A percentile compares a stretch with the other conserved stretches of the same genome.
Conservation (phyloP, 1,140 invertebrate genomes). For the Neuroterus valhalla region DNA sequence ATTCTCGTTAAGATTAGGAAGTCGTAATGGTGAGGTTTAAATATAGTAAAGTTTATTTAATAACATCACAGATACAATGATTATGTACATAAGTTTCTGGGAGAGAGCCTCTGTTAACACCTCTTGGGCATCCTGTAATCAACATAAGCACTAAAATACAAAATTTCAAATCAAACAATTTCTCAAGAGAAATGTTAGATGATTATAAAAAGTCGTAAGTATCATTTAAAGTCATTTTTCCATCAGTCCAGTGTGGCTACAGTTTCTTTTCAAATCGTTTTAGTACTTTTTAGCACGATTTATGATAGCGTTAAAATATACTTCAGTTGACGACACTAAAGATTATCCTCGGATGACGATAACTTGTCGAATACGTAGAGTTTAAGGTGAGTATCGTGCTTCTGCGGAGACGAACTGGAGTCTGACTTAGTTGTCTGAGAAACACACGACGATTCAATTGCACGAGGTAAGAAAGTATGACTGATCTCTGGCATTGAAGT, state of each 20-base stretch:
- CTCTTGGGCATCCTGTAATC: too few relatives aligned
- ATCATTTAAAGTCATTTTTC: too few relatives aligned
- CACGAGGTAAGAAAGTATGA: conserved; percentile 61
- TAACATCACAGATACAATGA: conserved; percentile 72
- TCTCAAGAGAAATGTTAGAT: too few relatives aligned
- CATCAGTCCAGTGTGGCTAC: too few relatives aligned
- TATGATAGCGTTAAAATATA: too few relatives aligned
- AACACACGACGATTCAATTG: conserved; percentile 64
- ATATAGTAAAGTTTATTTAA: conserved; percentile 72
- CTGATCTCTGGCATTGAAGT: conserved; percentile 66
- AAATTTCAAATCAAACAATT: too few relatives aligned
- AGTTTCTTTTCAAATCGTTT: too few relatives aligned
- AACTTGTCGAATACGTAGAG: conserved; percentile 69
- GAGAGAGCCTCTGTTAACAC: conserved; percentile 35
- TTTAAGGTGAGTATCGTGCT: conserved; percentile 66
- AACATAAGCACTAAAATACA: too few relatives aligned
- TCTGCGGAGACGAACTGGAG: conserved; percentile 55
- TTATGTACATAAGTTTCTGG: conserved; percentile 39
- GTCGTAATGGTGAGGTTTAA: conserved; percentile 50
- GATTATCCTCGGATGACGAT: conserved; percentile 66
- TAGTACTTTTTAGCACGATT: too few relatives aligned
- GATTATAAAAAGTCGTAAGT: too few relatives aligned
- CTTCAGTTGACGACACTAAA: conserved; percentile 50
- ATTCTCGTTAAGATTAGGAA: too few relatives aligned
- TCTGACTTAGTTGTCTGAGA: conserved; percentile 63